Conservation (phyloP, 2,113 vertebrate species). For the Petroica traversi region DNA sequence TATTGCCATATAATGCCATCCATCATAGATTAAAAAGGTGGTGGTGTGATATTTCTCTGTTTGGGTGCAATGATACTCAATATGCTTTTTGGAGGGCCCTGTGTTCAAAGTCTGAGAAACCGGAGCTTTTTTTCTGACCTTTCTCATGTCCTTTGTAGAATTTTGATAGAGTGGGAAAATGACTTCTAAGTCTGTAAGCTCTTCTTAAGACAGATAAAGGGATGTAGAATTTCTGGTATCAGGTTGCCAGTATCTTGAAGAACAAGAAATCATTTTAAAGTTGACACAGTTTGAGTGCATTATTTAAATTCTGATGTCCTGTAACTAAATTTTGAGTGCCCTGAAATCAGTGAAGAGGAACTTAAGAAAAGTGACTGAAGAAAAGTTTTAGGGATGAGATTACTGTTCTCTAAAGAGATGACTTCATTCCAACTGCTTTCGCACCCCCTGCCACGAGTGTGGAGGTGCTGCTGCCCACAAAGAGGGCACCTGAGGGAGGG, state of each 20-base stretch:
- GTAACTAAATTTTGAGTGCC: background rate
- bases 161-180: background rate
- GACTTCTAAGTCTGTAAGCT: background rate
- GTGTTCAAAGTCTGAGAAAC: background rate
- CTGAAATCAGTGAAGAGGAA: background rate
- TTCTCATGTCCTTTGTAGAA: slow-evolving; percentile 5
- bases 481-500: background rate
- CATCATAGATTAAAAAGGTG: background rate
- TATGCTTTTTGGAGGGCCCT: background rate
- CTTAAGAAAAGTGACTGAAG: background rate
- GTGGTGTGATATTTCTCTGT: slow-evolving; percentile 11
- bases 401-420: background rate
- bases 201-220: background rate
- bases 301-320: background rate
- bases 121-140: slow-evolving; percentile 27
- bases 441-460: background rate
- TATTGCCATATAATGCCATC: background rate
- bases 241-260: background rate
- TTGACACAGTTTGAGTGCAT: background rate
- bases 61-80: background rate
- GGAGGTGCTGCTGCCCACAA: background rate
- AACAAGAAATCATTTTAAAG: background rate
- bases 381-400: background rate
- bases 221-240: background rate
- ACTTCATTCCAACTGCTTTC: background rate